Conservation (phyloP, 1,140 invertebrate genomes). For the Acromyrmex heyeri region DNA sequence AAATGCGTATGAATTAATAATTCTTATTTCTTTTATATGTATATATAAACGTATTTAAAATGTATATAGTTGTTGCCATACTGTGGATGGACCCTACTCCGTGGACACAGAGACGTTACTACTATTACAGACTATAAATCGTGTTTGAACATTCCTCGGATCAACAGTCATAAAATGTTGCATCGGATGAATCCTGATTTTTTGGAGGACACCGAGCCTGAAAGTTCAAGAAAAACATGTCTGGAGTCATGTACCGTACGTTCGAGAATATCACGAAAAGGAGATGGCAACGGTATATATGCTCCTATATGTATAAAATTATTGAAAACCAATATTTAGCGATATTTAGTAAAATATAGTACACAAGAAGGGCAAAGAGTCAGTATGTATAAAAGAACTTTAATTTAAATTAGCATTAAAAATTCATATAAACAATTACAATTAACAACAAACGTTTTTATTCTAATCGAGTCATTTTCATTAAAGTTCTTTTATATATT, state of each 20-base stretch:
- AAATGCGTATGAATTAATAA: not conserved
- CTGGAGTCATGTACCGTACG: slow-evolving; percentile 68
- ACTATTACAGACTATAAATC: slow-evolving; percentile 61
- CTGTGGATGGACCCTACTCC: slow-evolving; percentile 68
- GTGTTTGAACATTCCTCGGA: not conserved
- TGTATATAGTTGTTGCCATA: not conserved
- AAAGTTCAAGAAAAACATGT: slow-evolving; percentile 66
- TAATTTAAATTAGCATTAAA: too few species aligned
- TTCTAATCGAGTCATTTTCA: too few species aligned
- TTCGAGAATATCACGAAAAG: slow-evolving; percentile 62
- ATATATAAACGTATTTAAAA: not conserved
- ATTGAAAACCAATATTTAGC: too few species aligned
- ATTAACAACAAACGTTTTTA: too few species aligned
- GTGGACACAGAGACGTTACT: slow-evolving; percentile 67
- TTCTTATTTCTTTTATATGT: not conserved
- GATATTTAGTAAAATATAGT: too few species aligned
- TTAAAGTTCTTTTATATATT: too few species aligned
- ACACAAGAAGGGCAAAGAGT: too few species aligned
- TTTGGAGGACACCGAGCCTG: slow-evolving; percentile 63
- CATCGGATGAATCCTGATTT: slow-evolving; percentile 68
- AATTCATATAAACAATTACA: too few species aligned
- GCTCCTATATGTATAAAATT: not conserved
- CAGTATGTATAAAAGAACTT: too few species aligned
- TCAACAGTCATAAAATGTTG: slow-evolving; percentile 63
- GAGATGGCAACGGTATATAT: slow-evolving; percentile 71